phyloP scores from a whole-genome alignment of 2,113 vertebrate species.

The Pteronura brasiliensis region DNA sequence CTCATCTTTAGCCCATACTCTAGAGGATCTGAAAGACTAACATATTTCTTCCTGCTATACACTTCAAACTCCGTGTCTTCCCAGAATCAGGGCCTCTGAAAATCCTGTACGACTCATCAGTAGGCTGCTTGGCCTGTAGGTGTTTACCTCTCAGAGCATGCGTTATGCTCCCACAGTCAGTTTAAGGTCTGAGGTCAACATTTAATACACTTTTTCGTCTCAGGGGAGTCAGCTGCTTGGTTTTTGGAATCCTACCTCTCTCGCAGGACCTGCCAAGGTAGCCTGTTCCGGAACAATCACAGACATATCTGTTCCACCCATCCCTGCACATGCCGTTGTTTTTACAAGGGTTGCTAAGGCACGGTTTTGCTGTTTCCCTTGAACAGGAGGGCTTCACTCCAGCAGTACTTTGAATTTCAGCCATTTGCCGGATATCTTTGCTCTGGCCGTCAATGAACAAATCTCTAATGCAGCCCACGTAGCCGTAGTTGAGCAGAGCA shows the following conservation, averaged over 20 bases:
- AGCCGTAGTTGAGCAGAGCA: conserved; percentile 97
- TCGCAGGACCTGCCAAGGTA: conserved; percentile 96
- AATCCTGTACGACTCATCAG: background rate
- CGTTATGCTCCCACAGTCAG: background rate
- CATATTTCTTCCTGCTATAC: background rate
- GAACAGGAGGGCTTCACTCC: conserved; percentile 98
- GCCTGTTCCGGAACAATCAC: conserved; percentile 96
- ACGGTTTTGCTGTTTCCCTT: conserved; percentile 95
- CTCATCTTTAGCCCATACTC: background rate
- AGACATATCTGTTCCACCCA: conserved; percentile 98
- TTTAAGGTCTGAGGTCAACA: background rate
- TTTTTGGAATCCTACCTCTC: conserved; percentile 88
- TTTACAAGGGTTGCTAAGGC: conserved; percentile 97
- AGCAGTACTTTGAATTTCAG: conserved; percentile 94
- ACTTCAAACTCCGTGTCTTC: background rate
- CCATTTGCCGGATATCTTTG: conserved; percentile 96
- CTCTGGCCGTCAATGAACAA: conserved; percentile 98
- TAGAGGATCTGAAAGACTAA: background rate
- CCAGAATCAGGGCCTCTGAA: background rate
- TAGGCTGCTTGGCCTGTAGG: background rate
- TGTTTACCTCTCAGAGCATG: background rate
- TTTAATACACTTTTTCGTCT: background rate
- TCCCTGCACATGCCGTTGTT: conserved; percentile 96
- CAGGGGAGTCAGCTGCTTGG: background rate
- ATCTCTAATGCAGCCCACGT: conserved; percentile 98